phyloP scores from a whole-genome alignment of 2,888 invertebrate species.

The Crematogaster levior region DNA sequence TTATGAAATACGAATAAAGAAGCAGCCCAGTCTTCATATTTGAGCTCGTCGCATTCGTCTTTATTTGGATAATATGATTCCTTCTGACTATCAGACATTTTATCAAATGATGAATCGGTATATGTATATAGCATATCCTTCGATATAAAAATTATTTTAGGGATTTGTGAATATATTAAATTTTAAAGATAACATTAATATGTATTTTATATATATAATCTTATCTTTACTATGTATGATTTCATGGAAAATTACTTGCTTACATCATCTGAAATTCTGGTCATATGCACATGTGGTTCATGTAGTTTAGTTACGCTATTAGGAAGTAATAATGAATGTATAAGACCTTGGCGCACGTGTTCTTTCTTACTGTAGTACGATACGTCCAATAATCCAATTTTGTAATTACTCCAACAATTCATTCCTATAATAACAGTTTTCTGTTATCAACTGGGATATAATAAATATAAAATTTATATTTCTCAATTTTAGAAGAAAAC shows the following conservation, averaged over 20 bases:
- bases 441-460: neutral
- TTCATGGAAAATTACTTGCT: neutral
- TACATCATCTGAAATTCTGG: slow-evolving; percentile 32
- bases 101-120: neutral
- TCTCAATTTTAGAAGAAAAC: neutral
- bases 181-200: no score
- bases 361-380: slow-evolving; percentile 22
- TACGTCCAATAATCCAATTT: slow-evolving; percentile 13
- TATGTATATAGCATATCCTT: slow-evolving; percentile 15
- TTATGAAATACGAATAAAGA: slow-evolving; percentile 36
- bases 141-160: slow-evolving; percentile 1
- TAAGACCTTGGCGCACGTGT: slow-evolving; percentile 25
- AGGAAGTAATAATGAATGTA: slow-evolving; percentile 28
- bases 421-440: slow-evolving; percentile 5
- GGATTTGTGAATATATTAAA: no score
- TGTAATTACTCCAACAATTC: slow-evolving; percentile 29
- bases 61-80: slow-evolving; percentile 34
- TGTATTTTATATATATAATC: neutral
- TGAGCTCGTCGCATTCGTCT: slow-evolving; percentile 38
- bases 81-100: slow-evolving; percentile 28
- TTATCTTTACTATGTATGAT: neutral
- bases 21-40: slow-evolving; percentile 42
- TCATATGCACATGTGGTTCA: slow-evolving; percentile 4
- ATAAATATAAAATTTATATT: neutral
- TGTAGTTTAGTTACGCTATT: slow-evolving; percentile 33